A percentile compares a stretch with the other conserved stretches of the same genome.
phyloP scores from a whole-genome alignment of 2,797 vertebrate species.

The Enteromius thamalakanensis region DNA sequence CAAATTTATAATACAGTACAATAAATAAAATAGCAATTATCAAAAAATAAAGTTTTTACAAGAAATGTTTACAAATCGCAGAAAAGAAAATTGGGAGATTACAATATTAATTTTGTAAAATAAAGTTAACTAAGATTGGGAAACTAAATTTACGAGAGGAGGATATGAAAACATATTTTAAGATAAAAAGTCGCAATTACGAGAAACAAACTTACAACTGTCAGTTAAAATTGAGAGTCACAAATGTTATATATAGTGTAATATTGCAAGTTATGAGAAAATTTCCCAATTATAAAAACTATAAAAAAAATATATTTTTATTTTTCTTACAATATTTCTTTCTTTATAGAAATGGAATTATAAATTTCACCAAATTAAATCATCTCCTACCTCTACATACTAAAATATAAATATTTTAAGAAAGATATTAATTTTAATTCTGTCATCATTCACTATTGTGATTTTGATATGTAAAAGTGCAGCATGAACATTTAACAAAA shows the following conservation, averaged over 20 bases:
- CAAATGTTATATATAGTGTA: not conserved
- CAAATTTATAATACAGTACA: not conserved
- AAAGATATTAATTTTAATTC: not conserved
- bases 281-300: too few relatives aligned
- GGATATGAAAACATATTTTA: not conserved
- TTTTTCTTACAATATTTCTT: too few relatives aligned
- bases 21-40: not conserved
- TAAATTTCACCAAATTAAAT: not conserved
- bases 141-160: not conserved
- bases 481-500: not conserved
- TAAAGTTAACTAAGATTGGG: not conserved
- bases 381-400: not conserved
- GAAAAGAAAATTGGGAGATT: not conserved
- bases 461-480: not conserved
- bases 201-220: not conserved
- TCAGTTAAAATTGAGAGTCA: not conserved
- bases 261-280: too few relatives aligned
- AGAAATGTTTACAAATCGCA: not conserved
- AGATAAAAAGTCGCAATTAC: not conserved
- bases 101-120: not conserved
- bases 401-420: not conserved
- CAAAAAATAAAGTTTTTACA: not conserved
- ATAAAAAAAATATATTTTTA: too few relatives aligned
- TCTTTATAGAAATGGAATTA: too few relatives aligned
- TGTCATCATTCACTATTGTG: not conserved